These are phyloP conservation scores for Ichneumon xanthorius DNA, from an alignment of 2,888 invertebrate species.

Conservation along the genomic window DNA sequence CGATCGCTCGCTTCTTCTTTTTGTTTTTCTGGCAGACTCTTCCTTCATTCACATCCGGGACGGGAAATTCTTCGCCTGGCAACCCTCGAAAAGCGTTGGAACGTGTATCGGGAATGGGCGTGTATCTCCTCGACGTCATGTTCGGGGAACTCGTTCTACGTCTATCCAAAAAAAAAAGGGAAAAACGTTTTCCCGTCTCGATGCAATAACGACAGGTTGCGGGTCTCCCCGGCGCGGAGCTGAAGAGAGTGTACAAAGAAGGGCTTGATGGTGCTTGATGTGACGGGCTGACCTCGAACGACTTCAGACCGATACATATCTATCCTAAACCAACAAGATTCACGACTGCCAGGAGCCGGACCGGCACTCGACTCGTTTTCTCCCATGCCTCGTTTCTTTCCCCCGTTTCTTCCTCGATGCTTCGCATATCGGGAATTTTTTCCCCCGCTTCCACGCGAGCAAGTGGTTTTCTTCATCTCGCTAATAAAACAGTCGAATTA, in stretches of 20 bases:
- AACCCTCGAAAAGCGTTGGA: conserved; percentile 41
- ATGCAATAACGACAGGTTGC: conserved; percentile 82
- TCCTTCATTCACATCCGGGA: conserved; percentile 63
- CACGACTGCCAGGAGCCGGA: conserved; percentile 69
- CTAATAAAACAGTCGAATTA: background rate
- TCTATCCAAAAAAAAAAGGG: conserved; percentile 60
- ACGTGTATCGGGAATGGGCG: conserved; percentile 49
- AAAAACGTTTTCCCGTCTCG: conserved; percentile 69
- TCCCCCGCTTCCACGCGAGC: conserved; percentile 45
- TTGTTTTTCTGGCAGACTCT: conserved; percentile 38
- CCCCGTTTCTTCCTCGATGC: conserved; percentile 61
- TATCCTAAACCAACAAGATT: conserved; percentile 84
- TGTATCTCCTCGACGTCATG: conserved; percentile 47
- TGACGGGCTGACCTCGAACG: conserved; percentile 82
- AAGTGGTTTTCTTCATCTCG: conserved; percentile 51
- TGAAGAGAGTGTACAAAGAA: conserved; percentile 76
- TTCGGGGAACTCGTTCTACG: conserved; percentile 33
- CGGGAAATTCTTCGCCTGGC: conserved; percentile 29
- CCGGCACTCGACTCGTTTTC: conserved; percentile 60
- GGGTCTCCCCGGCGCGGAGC: conserved; percentile 64
- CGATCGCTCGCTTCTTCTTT: conserved; percentile 9
- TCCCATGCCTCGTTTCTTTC: conserved; percentile 37
- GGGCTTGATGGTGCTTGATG: conserved; percentile 82
- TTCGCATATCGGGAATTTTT: conserved; percentile 55
- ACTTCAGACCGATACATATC: conserved; percentile 82